A percentile compares a stretch with the other conserved stretches of the same genome.
These are phyloP conservation scores for Macaria notata DNA, from an alignment of 2,888 invertebrate species.

Conservation along the genomic window DNA sequence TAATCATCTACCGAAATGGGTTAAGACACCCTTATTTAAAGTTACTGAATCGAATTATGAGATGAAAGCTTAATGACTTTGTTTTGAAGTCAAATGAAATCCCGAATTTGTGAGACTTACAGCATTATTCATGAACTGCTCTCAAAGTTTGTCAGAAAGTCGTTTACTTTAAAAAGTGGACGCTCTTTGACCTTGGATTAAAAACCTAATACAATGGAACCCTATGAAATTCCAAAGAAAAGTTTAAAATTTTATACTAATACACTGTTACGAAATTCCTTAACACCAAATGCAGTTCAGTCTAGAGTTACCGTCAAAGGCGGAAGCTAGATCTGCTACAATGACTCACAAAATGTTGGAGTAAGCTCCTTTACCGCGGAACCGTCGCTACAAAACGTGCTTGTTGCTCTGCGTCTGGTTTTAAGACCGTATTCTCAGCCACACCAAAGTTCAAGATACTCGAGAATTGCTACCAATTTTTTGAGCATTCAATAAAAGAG, in stretches of 20 bases:
- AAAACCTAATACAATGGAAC: no score
- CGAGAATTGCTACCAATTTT: no score
- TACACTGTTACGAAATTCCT: constrained; percentile 2
- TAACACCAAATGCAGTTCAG: background rate
- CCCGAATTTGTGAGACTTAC: constrained; percentile 9
- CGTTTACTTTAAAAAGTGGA: background rate
- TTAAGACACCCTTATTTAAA: background rate
- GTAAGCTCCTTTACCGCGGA: constrained; percentile 44
- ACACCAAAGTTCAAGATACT: no score
- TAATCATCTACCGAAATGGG: background rate
- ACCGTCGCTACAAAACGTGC: constrained; percentile 45
- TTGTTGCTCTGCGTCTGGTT: constrained; percentile 39
- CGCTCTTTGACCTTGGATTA: no score
- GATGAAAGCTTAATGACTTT: constrained; percentile 18
- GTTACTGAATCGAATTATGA: constrained; percentile 15
- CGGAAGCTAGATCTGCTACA: constrained; percentile 33
- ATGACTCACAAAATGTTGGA: constrained; percentile 38
- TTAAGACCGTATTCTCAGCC: constrained; percentile 31
- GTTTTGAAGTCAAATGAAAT: constrained; percentile 18
- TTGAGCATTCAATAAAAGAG: no score
- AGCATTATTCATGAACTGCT: constrained; percentile 11
- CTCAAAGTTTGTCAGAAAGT: constrained; percentile 7
- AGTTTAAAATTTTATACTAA: no score
- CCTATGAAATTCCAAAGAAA: no score
- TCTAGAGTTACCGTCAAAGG: constrained; percentile 7